Conservation (phyloP, 2,797 vertebrate genomes). For the Dermochelys coriacea region DNA sequence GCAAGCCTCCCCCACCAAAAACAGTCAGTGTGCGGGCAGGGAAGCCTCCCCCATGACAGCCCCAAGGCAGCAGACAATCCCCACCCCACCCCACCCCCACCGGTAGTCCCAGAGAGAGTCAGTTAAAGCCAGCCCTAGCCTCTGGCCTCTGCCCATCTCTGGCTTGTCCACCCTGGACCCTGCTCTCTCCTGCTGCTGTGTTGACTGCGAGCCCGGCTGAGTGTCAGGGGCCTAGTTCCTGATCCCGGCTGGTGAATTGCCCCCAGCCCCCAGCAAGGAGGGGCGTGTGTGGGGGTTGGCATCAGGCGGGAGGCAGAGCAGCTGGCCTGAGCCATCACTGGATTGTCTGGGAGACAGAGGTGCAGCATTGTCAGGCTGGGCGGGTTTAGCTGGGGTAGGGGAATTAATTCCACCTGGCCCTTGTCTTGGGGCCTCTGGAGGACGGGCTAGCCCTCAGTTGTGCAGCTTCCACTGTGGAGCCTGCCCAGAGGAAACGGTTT, state of each 20-base stretch:
- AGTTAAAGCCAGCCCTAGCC: background rate
- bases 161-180: background rate
- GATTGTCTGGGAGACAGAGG: background rate
- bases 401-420: background rate
- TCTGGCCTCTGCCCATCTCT: background rate
- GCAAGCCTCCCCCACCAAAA: background rate
- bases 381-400: background rate
- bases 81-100: too few species aligned
- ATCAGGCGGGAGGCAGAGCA: background rate
- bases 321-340: background rate
- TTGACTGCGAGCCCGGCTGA: background rate
- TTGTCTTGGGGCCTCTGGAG: background rate
- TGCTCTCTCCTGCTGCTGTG: background rate
- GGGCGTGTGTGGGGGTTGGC: rapidly evolving
- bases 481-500: background rate
- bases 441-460: background rate
- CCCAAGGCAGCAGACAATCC: background rate
- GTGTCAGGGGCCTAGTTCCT: background rate
- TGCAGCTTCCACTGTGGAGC: background rate
- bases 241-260: background rate
- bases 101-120: background rate
- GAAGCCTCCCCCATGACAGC: background rate
- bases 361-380: background rate
- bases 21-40: background rate
- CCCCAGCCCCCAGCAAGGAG: background rate